Evolutionary conservation across 1,140 invertebrate genomes (phyloP).

Genomic region (Bombus waltoni): DNA sequence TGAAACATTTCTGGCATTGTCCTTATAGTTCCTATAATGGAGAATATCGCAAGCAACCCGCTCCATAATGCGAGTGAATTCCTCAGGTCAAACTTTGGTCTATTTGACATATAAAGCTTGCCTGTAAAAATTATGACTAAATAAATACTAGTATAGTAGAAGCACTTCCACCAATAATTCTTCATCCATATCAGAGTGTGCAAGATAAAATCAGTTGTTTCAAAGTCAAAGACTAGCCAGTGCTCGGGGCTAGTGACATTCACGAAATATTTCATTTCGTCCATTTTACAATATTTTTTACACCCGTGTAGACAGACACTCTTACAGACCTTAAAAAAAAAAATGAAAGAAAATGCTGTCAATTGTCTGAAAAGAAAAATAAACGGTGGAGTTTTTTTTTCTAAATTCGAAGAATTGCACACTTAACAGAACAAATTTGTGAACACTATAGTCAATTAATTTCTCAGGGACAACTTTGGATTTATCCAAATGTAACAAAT

Average conservation of each 20-base stretch:
- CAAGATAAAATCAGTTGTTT: not conserved
- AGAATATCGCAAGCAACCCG: not conserved
- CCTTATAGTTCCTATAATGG: not conserved
- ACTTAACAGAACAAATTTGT: too few relatives aligned
- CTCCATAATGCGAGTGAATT: not conserved
- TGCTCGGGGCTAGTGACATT: not conserved
- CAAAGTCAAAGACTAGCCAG: not conserved
- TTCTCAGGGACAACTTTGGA: too few relatives aligned
- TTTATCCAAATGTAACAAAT: too few relatives aligned
- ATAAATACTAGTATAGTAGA: not conserved
- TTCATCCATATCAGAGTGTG: not conserved
- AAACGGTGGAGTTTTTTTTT: not conserved
- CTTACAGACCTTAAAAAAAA: too few relatives aligned
- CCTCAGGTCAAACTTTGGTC: not conserved
- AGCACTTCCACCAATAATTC: not conserved
- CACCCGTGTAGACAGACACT: too few relatives aligned
- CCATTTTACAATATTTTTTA: not conserved
- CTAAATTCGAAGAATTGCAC: too few relatives aligned
- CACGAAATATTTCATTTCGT: not conserved
- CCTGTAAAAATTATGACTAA: not conserved
- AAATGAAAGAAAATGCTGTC: not conserved
- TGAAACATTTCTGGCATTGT: not conserved
- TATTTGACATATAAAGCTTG: not conserved
- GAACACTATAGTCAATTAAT: too few relatives aligned
- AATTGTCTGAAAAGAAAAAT: not conserved